Evolutionary conservation across 1,140 invertebrate genomes (phyloP).

Genomic region (Lutraria rhynchaena): DNA sequence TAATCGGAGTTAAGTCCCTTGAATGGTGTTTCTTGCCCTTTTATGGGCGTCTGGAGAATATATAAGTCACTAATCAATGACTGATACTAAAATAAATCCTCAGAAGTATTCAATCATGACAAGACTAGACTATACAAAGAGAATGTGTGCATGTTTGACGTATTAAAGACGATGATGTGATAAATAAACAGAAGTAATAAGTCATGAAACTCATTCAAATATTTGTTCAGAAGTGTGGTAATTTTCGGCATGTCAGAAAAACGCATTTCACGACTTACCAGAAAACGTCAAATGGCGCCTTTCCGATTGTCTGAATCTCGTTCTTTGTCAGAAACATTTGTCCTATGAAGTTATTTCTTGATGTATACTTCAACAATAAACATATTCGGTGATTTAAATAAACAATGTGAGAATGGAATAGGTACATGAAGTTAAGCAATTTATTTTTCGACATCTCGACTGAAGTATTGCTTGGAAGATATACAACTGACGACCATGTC

Average conservation of each 20-base stretch:
- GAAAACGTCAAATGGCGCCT: conserved; percentile 49
- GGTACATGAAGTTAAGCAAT: conserved; percentile 1
- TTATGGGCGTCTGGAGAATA: too few species aligned
- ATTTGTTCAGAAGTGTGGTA: too few species aligned
- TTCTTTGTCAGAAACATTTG: conserved; percentile 36
- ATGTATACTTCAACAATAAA: conserved; percentile 41
- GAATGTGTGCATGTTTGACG: too few species aligned
- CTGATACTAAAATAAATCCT: too few species aligned
- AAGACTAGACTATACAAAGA: too few species aligned
- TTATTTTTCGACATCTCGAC: conserved; percentile 22
- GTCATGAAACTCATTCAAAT: too few species aligned
- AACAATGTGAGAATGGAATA: neutral
- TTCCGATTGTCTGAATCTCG: conserved; percentile 31
- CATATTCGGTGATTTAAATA: conserved; percentile 37
- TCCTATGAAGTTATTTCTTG: conserved; percentile 32
- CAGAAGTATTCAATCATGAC: too few species aligned
- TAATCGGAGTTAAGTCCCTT: too few species aligned
- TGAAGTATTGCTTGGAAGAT: conserved; percentile 1
- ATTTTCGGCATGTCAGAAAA: neutral
- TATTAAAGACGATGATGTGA: too few species aligned
- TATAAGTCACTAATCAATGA: too few species aligned
- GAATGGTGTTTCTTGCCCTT: too few species aligned
- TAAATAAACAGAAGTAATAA: too few species aligned
- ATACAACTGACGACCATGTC: conserved; percentile 15
- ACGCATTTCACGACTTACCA: conserved; percentile 41